phyloP scores from a whole-genome alignment of 2,888 invertebrate genomes.

The Lamproptera curius region DNA sequence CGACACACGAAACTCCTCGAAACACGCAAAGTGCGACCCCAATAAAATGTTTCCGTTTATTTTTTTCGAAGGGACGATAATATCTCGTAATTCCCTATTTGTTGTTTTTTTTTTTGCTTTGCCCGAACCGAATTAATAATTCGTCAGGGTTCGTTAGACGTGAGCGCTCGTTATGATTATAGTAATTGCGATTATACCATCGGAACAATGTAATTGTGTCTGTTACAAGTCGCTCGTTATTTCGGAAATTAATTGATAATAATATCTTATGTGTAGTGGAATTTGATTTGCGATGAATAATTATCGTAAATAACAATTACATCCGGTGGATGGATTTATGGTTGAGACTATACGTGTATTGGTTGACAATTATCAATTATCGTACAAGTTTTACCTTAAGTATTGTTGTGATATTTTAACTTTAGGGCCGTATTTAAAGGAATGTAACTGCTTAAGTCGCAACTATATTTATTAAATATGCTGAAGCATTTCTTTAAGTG shows the following conservation, averaged over 20 bases:
- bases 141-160: conserved; percentile 22
- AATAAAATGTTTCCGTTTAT: conserved; percentile 19
- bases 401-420: too few species aligned
- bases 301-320: neutral
- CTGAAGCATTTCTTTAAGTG: too few species aligned
- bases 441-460: too few species aligned
- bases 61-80: conserved; percentile 21
- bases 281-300: conserved; percentile 2
- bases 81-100: conserved; percentile 24
- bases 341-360: neutral
- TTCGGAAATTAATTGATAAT: conserved; percentile 12
- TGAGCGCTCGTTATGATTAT: conserved; percentile 14
- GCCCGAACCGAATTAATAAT: conserved; percentile 22
- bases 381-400: too few species aligned
- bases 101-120: conserved; percentile 20
- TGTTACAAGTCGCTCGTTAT: conserved; percentile 9
- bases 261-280: conserved; percentile 9
- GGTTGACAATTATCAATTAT: too few species aligned
- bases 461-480: too few species aligned
- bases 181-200: conserved; percentile 6
- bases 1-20: conserved; percentile 4
- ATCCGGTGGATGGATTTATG: neutral
- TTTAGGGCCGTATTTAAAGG: too few species aligned
- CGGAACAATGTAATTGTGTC: conserved; percentile 10
- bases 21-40: conserved; percentile 15